A percentile compares a stretch with the other conserved stretches of the same genome.
These are phyloP conservation scores for Phalacrocorax brasilianus DNA, from an alignment of 2,113 vertebrate genomes.

Conservation along the genomic window DNA sequence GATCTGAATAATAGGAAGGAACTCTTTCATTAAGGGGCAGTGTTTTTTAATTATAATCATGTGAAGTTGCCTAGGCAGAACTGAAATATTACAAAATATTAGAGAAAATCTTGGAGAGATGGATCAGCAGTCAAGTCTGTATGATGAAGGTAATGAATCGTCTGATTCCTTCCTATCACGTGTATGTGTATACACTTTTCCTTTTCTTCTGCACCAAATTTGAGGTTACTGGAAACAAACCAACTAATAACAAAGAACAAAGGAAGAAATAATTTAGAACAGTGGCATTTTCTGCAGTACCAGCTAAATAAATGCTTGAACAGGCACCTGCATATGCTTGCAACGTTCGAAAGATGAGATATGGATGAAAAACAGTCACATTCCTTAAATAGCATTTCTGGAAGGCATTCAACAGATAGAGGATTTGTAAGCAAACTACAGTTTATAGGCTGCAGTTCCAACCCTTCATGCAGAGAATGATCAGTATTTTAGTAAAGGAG, in stretches of 20 bases:
- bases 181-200: neutral
- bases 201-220: conserved; percentile 1
- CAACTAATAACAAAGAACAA: conserved; percentile 5
- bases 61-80: neutral
- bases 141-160: neutral
- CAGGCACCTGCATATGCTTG: neutral
- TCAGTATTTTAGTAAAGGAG: neutral
- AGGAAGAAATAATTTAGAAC: neutral
- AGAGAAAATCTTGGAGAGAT: neutral
- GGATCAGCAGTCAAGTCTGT: neutral
- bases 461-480: neutral
- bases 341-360: neutral
- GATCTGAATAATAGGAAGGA: conserved; percentile 41
- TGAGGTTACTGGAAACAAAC: conserved; percentile 24
- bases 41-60: neutral
- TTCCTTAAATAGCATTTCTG: neutral
- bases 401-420: neutral
- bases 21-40: conserved; percentile 3
- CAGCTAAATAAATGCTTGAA: neutral
- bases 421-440: neutral
- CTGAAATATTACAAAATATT: neutral
- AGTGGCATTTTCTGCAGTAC: neutral
- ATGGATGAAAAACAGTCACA: neutral
- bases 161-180: neutral
- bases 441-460: neutral